Conservation (phyloP, 1,140 invertebrate genomes). For the Drosophila persimilis region DNA sequence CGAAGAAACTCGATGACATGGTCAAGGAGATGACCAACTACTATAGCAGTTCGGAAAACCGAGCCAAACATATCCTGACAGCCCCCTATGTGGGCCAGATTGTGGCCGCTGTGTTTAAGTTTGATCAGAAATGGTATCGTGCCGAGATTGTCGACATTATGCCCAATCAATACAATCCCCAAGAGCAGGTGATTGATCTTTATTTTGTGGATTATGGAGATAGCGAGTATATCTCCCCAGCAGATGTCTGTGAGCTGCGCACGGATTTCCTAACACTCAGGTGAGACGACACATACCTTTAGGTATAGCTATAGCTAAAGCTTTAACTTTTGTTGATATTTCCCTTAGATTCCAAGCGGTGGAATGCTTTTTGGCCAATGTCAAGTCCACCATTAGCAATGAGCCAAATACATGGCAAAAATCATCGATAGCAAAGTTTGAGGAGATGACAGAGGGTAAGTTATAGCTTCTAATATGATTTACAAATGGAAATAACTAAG, state of each 20-base stretch:
- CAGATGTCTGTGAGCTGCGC: slow-evolving; percentile 87
- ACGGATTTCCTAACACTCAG: slow-evolving; percentile 89
- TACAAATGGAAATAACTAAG: background rate
- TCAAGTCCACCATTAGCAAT: slow-evolving; percentile 84
- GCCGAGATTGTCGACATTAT: slow-evolving; percentile 85
- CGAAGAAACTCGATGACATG: slow-evolving; percentile 88
- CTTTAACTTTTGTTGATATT: background rate
- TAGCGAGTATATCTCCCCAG: slow-evolving; percentile 85
- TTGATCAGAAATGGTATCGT: slow-evolving; percentile 89
- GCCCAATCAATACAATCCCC: slow-evolving; percentile 85
- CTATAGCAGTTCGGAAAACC: slow-evolving; percentile 87
- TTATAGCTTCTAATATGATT: background rate
- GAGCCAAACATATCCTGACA: slow-evolving; percentile 85
- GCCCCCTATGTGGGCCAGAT: slow-evolving; percentile 88
- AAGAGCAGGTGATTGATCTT: slow-evolving; percentile 85
- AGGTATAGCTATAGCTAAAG: background rate
- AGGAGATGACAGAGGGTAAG: slow-evolving; percentile 86
- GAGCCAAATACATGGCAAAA: slow-evolving; percentile 85
- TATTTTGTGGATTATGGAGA: slow-evolving; percentile 94
- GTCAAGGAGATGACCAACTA: slow-evolving; percentile 91
- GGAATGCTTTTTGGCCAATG: slow-evolving; percentile 90
- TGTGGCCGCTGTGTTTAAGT: slow-evolving; percentile 90
- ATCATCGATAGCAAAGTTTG: slow-evolving; percentile 88
- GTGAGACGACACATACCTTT: slow-evolving; percentile 46
- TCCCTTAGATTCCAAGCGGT: slow-evolving; percentile 87